These are phyloP conservation scores for Lithosia quadra DNA, from an alignment of 2,888 invertebrate species.

Conservation along the genomic window DNA sequence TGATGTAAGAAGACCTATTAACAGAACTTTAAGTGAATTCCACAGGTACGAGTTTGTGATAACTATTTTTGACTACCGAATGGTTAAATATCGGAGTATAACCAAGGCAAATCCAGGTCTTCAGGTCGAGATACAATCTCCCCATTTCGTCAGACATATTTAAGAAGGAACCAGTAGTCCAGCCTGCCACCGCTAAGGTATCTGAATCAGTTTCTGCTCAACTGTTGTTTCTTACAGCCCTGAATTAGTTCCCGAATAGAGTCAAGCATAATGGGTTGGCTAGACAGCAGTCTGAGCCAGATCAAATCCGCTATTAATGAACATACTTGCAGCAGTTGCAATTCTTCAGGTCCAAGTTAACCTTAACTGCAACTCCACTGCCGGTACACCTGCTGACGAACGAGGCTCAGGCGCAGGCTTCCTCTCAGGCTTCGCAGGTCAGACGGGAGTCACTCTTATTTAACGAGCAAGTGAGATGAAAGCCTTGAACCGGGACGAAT, in stretches of 20 bases:
- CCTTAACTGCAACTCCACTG: too few relatives aligned
- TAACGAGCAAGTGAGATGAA: too few relatives aligned
- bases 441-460: too few relatives aligned
- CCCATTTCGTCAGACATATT: not conserved
- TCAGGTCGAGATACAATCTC: not conserved
- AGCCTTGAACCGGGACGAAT: too few relatives aligned
- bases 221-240: not conserved
- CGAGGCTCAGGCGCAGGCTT: too few relatives aligned
- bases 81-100: not conserved
- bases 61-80: not conserved
- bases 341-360: too few relatives aligned
- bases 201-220: not conserved
- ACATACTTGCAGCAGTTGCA: too few relatives aligned
- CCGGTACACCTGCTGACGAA: too few relatives aligned
- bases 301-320: too few relatives aligned
- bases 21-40: not conserved
- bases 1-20: too few relatives aligned
- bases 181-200: not conserved
- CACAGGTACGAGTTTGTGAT: not conserved
- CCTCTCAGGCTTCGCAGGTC: too few relatives aligned
- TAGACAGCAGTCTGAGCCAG: not conserved
- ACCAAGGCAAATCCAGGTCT: not conserved
- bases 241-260: not conserved
- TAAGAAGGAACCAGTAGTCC: not conserved
- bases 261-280: not conserved